These are phyloP conservation scores for Ommatoiulus sabulosus DNA, from an alignment of 2,888 invertebrate genomes.

Conservation along the genomic window DNA sequence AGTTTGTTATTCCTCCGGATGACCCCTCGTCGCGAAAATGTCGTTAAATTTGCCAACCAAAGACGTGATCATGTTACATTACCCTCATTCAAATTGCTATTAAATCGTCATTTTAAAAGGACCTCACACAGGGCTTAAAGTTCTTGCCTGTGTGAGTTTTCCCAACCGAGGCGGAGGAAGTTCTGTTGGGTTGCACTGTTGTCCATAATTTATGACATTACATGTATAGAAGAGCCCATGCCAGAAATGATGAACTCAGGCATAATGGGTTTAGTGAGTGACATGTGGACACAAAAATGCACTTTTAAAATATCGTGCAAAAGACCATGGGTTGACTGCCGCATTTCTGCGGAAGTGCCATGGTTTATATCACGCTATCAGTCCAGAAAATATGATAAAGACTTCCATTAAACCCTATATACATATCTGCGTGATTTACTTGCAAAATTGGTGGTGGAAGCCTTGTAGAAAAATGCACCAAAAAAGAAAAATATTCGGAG, in stretches of 20 bases:
- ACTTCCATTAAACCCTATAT: too few relatives aligned
- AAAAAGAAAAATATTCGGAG: too few relatives aligned
- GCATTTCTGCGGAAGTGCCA: neutral
- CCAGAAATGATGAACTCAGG: neutral
- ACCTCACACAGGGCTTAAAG: neutral
- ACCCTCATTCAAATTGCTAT: neutral
- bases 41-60: neutral
- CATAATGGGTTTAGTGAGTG: neutral
- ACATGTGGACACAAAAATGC: neutral
- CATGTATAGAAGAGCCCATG: neutral
- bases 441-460: too few relatives aligned
- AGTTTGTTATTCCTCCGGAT: neutral
- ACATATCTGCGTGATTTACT: too few relatives aligned
- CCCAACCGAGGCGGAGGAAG: neutral
- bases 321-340: neutral
- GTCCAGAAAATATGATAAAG: neutral
- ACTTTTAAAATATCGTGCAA: neutral
- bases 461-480: too few relatives aligned
- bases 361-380: neutral
- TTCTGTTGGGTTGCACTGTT: neutral
- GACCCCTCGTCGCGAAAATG: neutral
- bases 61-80: constrained; percentile 2
- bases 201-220: neutral
- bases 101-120: constrained; percentile 11
- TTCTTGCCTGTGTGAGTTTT: neutral